These are phyloP conservation scores for Xestia ashworthii DNA, from an alignment of 2,888 invertebrate species.

Conservation along the genomic window DNA sequence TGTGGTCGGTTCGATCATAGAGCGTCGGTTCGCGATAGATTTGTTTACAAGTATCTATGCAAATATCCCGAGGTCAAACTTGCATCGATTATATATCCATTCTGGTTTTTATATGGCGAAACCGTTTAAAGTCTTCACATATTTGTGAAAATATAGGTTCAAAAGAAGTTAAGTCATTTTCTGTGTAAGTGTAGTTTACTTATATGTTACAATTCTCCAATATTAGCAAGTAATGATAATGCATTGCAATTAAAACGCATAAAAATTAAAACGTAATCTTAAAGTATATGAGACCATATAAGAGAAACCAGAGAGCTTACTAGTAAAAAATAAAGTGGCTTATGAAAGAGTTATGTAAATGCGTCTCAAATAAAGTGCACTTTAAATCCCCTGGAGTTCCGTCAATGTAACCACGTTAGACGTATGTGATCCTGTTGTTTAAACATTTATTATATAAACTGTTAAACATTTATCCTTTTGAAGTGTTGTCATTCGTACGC, in stretches of 20 bases:
- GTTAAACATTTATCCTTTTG: not conserved
- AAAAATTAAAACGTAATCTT: not conserved
- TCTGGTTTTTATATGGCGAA: conserved; percentile 38
- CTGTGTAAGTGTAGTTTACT: not conserved
- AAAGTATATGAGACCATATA: not conserved
- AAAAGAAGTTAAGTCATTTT: not conserved
- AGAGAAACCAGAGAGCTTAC: conserved; percentile 12
- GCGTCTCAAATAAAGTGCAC: conserved; percentile 55
- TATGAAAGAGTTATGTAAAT: conserved; percentile 58
- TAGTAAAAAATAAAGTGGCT: conserved; percentile 37
- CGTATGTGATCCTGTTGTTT: conserved; percentile 6
- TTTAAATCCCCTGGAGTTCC: conserved; percentile 41
- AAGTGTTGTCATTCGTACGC: not conserved
- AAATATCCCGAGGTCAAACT: conserved; percentile 65
- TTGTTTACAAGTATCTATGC: conserved; percentile 74
- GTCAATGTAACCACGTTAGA: conserved; percentile 28
- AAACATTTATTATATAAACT: not conserved
- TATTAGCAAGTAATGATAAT: not conserved
- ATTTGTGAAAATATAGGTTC: not conserved
- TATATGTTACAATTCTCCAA: not conserved
- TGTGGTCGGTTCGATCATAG: conserved; percentile 84
- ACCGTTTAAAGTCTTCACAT: not conserved
- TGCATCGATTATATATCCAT: conserved; percentile 57
- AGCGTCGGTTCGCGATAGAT: conserved; percentile 72
- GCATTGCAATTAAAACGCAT: not conserved